Base-by-base conservation (phyloP, 1,140 invertebrate genomes). In the Macrostomum lignano region DNA sequence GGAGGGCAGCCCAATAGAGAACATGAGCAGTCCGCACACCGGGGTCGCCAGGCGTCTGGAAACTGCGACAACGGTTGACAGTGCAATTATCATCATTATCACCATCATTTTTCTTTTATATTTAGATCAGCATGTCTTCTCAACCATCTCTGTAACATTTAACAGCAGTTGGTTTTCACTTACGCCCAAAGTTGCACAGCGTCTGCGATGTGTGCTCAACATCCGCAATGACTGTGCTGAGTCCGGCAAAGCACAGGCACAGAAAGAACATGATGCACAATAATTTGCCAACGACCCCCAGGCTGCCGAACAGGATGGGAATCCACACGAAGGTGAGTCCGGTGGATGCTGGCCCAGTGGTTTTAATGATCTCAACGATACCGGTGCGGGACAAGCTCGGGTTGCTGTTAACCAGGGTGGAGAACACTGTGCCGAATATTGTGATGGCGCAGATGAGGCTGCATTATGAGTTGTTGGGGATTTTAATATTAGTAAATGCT, bases 311-410 rank as follows among this genome's bases (percentile, higher is more conserved):
- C n/a, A n/a, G n/a, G n/a, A n/a, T n/a, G n/a, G n/a, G n/a, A n/a
- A n/a, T n/a, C 49, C 49, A 52, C 21, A 50, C 50, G 36, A 52
- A 52, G 6, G 48, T 48, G 4, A 52, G 38, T 7, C 46, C 46
- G 1, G 46, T 46, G 15, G 43, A 42, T 2, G 39, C 46, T 7
- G 44, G 44, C 6, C 46, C 46, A n/a, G 42, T 43, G 17, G 38
- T 37, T 23, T 46, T 44, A 22, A 48, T 36, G 1, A 48, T 44
- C 5, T 36, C 30, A 2, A 52, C 36, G 23, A 50, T 48, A 7
- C 43, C 39, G 3, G 31, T 22, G 23, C 43, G 39, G 0, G 38
- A 40, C 3, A 40, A 21, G 3, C 10, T 15, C 0, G 42, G 37
- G 19, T 5, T 28, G 15, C 19, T 28, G 3, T 15, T 3, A 5